These are phyloP conservation scores for Dryas iulia DNA, from an alignment of 1,140 invertebrate genomes.

Conservation along the genomic window DNA sequence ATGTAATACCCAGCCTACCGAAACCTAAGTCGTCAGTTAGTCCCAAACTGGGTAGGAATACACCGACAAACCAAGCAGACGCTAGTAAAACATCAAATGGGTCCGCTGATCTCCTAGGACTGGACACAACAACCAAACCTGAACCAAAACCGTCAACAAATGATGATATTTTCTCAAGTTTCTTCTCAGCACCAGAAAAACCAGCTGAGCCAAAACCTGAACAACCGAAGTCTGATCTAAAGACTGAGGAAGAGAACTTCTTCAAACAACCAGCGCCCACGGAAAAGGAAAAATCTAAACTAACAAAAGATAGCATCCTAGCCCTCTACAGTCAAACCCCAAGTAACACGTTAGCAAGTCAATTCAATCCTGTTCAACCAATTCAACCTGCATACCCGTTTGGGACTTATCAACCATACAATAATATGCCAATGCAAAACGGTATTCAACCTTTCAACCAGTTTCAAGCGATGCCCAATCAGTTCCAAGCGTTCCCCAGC, in stretches of 20 bases:
- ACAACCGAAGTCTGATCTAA: constrained; percentile 77
- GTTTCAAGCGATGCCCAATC: constrained; percentile 49
- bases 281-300: constrained; percentile 88
- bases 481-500: constrained; percentile 55
- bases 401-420: constrained; percentile 39
- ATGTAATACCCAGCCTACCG: constrained; percentile 74
- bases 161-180: constrained; percentile 89
- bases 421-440: constrained; percentile 46
- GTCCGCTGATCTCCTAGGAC: constrained; percentile 76
- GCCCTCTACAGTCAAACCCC: constrained; percentile 90
- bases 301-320: constrained; percentile 96
- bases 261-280: constrained; percentile 91
- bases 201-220: constrained; percentile 63
- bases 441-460: constrained; percentile 64
- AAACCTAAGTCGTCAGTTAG: constrained; percentile 83
- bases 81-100: constrained; percentile 67
- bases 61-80: constrained; percentile 68
- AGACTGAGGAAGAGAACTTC: constrained; percentile 93
- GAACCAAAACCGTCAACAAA: constrained; percentile 75
- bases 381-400: constrained; percentile 43
- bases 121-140: constrained; percentile 71
- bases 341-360: constrained; percentile 57
- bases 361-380: constrained; percentile 42
- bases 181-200: constrained; percentile 85
- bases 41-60: constrained; percentile 84